Base-by-base conservation (phyloP, 2,888 invertebrate species). In the Drosophila helvetica region DNA sequence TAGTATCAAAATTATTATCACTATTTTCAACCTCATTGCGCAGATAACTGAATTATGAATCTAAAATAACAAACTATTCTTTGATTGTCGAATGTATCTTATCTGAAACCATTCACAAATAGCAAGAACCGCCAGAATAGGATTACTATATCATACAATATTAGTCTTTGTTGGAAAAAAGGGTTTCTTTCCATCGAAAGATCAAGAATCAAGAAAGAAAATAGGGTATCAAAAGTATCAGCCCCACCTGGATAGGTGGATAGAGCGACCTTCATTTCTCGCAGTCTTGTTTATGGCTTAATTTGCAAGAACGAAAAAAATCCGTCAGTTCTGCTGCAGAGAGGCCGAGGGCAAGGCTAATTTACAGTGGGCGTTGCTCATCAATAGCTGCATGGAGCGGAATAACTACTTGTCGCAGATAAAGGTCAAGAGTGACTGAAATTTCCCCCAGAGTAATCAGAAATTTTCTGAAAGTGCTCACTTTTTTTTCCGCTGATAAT, bases 231-330 rank as follows among this genome's bases (percentile, higher is more conserved):
- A 38, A 38, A 38, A 15, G 38, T 38, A 2, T 38, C 7, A n/a
- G 38, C 6, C 15, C 7, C 7, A 7, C n/a, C 7, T 38, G 38
- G n/a, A 7, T 2, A 7, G 38, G 1, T 38, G 38, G 2, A 7
- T 7, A 7, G 38, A 7, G 38, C 1, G 38, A 6, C 38, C 38
- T 38, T 38, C 38, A 15, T 38, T 12, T 7, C 2, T 38, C 38
- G 7, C 38, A 0, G 1, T 38, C 38, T 7, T 38, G 15, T 78
- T 82, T 87, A 87, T 82, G 75, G 88, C 82, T 85, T 85, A 78
- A 85, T 83, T 87, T 83, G 77, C 74, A 63, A 78, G 71, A 50
- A 67, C n/a, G 30, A 38, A 15, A 38, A n/a, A n/a, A 2, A n/a
- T 15, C 6, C 6, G 6, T 38, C 1, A 47, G 22, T 22, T 22